These are phyloP conservation scores for Lasioglossum lativentre DNA, from an alignment of 2,888 invertebrate genomes.

Conservation along the genomic window DNA sequence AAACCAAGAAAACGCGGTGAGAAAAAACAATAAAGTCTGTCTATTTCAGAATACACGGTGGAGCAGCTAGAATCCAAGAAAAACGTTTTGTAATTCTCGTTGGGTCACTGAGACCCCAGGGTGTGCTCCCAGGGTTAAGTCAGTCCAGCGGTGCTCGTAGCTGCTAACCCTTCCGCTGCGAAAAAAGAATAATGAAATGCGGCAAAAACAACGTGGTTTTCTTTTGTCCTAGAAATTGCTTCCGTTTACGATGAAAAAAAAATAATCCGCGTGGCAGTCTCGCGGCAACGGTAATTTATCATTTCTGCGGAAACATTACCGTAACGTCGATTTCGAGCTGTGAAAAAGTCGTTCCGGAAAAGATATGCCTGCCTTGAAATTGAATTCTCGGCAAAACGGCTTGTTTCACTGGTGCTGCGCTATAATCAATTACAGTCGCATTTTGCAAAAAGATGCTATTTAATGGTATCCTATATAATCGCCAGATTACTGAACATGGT, in stretches of 20 bases:
- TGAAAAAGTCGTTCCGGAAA: background rate
- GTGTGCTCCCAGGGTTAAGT: background rate
- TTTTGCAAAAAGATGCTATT: background rate
- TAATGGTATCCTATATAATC: background rate
- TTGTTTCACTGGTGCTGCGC: background rate
- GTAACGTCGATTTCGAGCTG: background rate
- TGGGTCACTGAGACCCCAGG: background rate
- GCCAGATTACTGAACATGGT: background rate
- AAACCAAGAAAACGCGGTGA: background rate
- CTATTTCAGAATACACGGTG: background rate
- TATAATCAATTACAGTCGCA: background rate
- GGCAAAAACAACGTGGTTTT: background rate
- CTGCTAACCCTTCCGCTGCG: background rate
- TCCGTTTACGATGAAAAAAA: background rate
- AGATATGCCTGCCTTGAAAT: background rate
- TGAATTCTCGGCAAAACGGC: background rate
- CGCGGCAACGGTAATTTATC: background rate
- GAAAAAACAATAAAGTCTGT: background rate
- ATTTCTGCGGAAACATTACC: background rate
- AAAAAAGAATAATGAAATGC: conserved; percentile 4
- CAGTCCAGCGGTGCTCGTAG: background rate
- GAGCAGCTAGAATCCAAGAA: background rate
- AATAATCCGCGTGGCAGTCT: background rate
- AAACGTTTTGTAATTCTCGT: background rate
- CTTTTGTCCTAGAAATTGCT: background rate